These are phyloP conservation scores for Microplitis deprimator DNA, from an alignment of 2,888 invertebrate genomes.

Conservation along the genomic window DNA sequence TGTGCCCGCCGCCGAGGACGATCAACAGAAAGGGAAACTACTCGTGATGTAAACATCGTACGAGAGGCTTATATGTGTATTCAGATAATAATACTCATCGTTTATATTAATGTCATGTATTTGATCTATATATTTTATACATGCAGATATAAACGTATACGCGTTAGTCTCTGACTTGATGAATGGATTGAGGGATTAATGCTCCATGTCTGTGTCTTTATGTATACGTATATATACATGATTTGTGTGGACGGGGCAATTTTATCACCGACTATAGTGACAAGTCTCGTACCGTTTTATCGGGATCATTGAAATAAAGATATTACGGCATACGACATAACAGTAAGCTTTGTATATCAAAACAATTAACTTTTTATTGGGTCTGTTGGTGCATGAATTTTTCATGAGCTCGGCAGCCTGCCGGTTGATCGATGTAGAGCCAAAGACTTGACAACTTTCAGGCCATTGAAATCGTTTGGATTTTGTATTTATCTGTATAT, in stretches of 20 bases:
- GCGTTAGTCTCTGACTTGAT: neutral
- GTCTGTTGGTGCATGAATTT: conserved; percentile 46
- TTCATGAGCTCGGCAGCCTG: conserved; percentile 48
- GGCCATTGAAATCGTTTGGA: conserved; percentile 26
- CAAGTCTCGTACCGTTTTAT: neutral
- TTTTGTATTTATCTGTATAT: conserved; percentile 35
- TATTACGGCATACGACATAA: conserved; percentile 3
- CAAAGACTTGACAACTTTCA: conserved; percentile 27
- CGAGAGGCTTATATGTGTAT: conserved; percentile 28
- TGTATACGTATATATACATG: neutral
- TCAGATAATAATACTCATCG: neutral
- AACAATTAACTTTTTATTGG: conserved; percentile 34
- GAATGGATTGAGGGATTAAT: neutral
- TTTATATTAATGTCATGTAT: neutral
- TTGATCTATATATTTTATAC: neutral
- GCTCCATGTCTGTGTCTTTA: neutral
- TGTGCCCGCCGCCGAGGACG: conserved; percentile 36
- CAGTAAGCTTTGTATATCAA: neutral
- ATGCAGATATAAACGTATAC: conserved; percentile 6
- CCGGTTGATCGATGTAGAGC: conserved; percentile 47
- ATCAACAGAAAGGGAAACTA: conserved; percentile 55
- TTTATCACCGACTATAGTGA: neutral
- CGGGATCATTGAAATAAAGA: conserved; percentile 18
- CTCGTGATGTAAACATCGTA: conserved; percentile 55
- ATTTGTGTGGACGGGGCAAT: neutral